Base-by-base conservation (phyloP, 2,888 invertebrate species). In the Entomobrya proxima region DNA sequence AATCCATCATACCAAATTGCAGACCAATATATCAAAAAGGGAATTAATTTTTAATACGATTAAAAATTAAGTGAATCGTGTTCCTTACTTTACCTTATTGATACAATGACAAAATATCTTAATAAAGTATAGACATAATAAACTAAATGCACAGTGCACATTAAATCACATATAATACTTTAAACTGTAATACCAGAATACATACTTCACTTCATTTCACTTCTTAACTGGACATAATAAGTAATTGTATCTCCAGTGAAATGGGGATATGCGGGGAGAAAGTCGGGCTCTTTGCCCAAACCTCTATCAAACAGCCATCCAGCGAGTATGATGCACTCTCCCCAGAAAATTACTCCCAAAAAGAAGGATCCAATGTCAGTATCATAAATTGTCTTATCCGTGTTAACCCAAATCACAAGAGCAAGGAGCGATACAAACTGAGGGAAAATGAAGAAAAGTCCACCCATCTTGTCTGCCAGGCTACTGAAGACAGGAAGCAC, bases 371-470 rank as follows among this genome's bases (percentile, higher is more conserved):
- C 90, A 35, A 88, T 87, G 72, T 88, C 87, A 21, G 87, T 88
- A 15, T 61, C 30, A 78, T 89, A 90, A 3, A 89, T 77, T 7
- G 83, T 82, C 6, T 79, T 58, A 67, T 90, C 89, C 72, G 86
- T 74, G 50, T 90, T 90, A 24, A 89, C 87, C 90, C 90, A 90
- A n/a, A 88, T 55, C 61, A 89, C 85, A 7, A 89, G 86, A 3
- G 84, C 79, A 37, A 80, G 24, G 21, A 90, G 83, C 1, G 88
- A 82, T 1, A 85, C 80, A 55, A 89, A 89, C 69, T 90, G 90
- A 27, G 90, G 90, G 15, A 90, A 77, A 9, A 90, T 69, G 85
- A 89, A 89, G 72, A 90, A 87, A 2, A 88, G 67, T 13, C 64
- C 81, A 9, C 75, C 77, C 81, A 82, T 81, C 18, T 64, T 79